These are phyloP conservation scores for Diadegma fenestrale DNA, from an alignment of 2,888 invertebrate genomes.

Conservation along the genomic window DNA sequence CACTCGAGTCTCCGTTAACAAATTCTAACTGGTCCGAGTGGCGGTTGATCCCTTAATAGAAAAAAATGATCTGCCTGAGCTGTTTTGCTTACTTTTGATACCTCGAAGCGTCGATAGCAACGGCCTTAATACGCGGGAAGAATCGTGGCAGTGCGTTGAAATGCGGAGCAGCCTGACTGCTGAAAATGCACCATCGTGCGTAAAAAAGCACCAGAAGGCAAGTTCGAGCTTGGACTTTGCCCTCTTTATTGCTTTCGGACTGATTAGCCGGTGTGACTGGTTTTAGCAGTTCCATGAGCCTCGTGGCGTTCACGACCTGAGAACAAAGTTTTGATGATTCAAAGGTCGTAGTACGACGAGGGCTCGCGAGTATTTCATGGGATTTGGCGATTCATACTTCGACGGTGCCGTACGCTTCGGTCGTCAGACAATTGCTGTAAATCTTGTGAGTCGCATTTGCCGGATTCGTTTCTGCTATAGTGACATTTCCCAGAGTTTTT, in stretches of 20 bases:
- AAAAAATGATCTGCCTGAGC: not conserved
- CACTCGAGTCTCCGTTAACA: too few species aligned
- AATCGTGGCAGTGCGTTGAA: slow-evolving; percentile 95
- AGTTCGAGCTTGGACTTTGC: slow-evolving; percentile 87
- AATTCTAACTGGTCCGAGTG: too few species aligned
- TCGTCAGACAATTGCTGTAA: slow-evolving; percentile 76
- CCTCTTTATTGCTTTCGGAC: slow-evolving; percentile 80
- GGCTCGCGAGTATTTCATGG: slow-evolving; percentile 4
- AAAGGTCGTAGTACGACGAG: not conserved
- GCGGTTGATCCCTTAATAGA: not conserved
- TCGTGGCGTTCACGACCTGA: slow-evolving; percentile 90
- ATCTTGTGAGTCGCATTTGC: slow-evolving; percentile 61
- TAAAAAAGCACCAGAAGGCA: slow-evolving; percentile 95
- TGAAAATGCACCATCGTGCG: slow-evolving; percentile 95
- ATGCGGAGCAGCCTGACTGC: slow-evolving; percentile 95
- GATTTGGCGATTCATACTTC: slow-evolving; percentile 73
- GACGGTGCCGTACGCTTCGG: slow-evolving; percentile 80
- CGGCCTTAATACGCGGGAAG: slow-evolving; percentile 94
- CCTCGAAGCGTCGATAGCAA: slow-evolving; percentile 95
- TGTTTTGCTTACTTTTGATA: slow-evolving; percentile 87
- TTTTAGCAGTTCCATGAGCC: slow-evolving; percentile 89
- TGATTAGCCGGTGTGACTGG: slow-evolving; percentile 89
- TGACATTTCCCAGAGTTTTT: slow-evolving; percentile 53
- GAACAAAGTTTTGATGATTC: slow-evolving; percentile 22
- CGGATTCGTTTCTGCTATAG: slow-evolving; percentile 45